Evolutionary conservation across 1,140 invertebrate species (phyloP), one percentile per base, ranked within the genome.

Genomic region (Drosophila yakuba): DNA sequence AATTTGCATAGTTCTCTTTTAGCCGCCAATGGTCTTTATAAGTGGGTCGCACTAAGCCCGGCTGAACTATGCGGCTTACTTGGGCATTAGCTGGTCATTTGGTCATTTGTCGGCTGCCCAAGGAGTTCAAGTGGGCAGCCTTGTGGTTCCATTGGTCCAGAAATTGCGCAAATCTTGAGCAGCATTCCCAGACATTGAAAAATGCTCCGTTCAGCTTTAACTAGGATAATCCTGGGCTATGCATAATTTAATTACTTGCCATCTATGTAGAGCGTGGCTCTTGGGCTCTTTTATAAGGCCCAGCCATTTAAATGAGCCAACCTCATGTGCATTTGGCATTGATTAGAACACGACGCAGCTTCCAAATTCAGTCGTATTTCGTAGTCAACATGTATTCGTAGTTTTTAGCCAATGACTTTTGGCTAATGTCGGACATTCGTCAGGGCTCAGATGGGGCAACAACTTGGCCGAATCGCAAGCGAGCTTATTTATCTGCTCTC

Each of bases 1-100:
- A 28, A 76, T 81, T 81, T 67, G 58, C 78, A 71, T 78, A 79
- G 56, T 50, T 39, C 20, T 15, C 32, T 14, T 44, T 38, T 10
- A 44, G 43, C 41, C 25, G 56, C 28, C 14, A 20, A 12, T n/a
- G 52, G 39, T 36, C 3, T 41, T 12, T 52, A 36, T 12, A 36
- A 52, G 28, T 51, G 32, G 23, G 25, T 17, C 11, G 38, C 11
- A 6, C 28, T 36, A 41, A n/a, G 25, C 25, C 23, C 6, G 35
- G 44, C 35, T 74, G 57, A 66, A 72, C 61, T 66, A 48, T 72
- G 60, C 48, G 45, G 58, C 66, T 80, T 57, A 73, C 63, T 48
- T 63, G 3, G 44, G 45, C 64, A 80, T 80, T 72, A 72, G 55
- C 78, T 58, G 47, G 48, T 48, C 62, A 39, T 39, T 66, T 15